A percentile compares a stretch with the other conserved stretches of the same genome.
These are phyloP conservation scores for Hylyphantes graminicola DNA, from an alignment of 1,140 invertebrate genomes.

Conservation along the genomic window DNA sequence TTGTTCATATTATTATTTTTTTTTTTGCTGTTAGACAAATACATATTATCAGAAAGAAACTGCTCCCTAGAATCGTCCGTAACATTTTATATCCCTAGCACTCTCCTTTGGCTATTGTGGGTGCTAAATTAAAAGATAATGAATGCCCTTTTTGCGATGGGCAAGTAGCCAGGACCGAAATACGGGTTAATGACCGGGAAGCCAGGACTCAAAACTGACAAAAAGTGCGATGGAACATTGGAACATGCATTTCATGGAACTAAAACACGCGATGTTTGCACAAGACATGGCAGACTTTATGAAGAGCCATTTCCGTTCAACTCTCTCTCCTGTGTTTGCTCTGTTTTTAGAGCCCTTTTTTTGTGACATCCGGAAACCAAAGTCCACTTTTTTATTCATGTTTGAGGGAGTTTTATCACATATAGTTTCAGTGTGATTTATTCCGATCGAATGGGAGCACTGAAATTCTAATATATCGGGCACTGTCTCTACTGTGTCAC, in stretches of 20 bases:
- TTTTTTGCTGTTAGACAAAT: no score
- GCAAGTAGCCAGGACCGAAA: constrained; percentile 16
- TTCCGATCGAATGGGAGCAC: no score
- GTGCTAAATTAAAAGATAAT: neutral
- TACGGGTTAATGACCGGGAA: constrained; percentile 31
- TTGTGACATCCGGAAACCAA: constrained; percentile 5
- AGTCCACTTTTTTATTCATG: no score
- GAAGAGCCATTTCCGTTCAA: constrained; percentile 8
- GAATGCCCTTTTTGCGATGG: neutral
- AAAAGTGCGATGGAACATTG: neutral
- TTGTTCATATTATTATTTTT: no score
- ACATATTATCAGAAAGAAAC: no score
- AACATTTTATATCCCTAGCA: neutral
- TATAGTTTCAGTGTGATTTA: no score
- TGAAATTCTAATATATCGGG: no score
- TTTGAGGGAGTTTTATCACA: no score
- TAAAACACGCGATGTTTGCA: constrained; percentile 37
- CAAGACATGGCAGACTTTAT: constrained; percentile 30
- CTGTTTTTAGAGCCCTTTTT: constrained; percentile 1
- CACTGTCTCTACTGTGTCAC: no score
- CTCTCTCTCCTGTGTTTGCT: constrained; percentile 9
- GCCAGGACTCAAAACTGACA: constrained; percentile 1
- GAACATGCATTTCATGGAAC: constrained; percentile 16
- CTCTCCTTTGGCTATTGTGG: constrained; percentile 6
- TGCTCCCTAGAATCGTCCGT: no score